Percentiles rank a stretch among this genome's conserved stretches.
Evolutionary conservation across 1,140 invertebrate species (phyloP).

Genomic region (Drosophila asahinai): DNA sequence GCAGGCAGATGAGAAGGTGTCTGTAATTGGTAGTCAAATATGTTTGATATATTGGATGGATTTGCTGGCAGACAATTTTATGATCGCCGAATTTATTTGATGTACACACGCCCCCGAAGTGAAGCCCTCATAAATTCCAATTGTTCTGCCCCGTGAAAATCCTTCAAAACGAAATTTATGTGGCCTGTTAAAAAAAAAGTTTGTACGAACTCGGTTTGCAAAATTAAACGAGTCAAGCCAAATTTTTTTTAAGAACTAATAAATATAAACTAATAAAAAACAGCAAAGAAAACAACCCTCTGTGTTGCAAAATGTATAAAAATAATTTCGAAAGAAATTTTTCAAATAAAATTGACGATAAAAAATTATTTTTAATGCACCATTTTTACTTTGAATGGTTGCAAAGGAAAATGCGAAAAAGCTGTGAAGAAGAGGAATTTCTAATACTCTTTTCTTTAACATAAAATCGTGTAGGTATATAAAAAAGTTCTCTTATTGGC

Average conservation of each 20-base stretch:
- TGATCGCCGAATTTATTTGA: conserved; percentile 79
- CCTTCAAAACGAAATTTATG: conserved; percentile 66
- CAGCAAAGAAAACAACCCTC: conserved; percentile 31
- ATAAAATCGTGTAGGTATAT: not conserved
- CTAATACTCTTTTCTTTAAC: not conserved
- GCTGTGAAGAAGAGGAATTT: too few relatives aligned
- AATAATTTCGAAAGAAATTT: conserved; percentile 59
- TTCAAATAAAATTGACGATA: conserved; percentile 69
- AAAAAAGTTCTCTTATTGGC: too few relatives aligned
- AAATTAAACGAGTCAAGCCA: conserved; percentile 71
- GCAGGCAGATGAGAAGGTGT: conserved; percentile 46
- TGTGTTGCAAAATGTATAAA: not conserved
- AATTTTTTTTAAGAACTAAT: conserved; percentile 50
- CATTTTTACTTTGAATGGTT: conserved; percentile 59
- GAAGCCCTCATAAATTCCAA: conserved; percentile 53
- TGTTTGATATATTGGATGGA: conserved; percentile 79
- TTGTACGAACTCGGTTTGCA: conserved; percentile 35
- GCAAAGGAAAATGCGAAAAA: not conserved
- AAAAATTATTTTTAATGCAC: conserved; percentile 75
- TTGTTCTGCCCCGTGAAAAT: conserved; percentile 65
- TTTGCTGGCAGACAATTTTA: conserved; percentile 79
- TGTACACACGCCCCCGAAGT: conserved; percentile 54
- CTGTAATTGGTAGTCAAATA: conserved; percentile 78
- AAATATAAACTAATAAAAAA: conserved; percentile 45
- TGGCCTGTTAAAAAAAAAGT: conserved; percentile 71